Percentiles rank a stretch among this genome's conserved stretches.
Evolutionary conservation across 2,888 invertebrate genomes (phyloP).

Genomic region (Blastobasis adustella): DNA sequence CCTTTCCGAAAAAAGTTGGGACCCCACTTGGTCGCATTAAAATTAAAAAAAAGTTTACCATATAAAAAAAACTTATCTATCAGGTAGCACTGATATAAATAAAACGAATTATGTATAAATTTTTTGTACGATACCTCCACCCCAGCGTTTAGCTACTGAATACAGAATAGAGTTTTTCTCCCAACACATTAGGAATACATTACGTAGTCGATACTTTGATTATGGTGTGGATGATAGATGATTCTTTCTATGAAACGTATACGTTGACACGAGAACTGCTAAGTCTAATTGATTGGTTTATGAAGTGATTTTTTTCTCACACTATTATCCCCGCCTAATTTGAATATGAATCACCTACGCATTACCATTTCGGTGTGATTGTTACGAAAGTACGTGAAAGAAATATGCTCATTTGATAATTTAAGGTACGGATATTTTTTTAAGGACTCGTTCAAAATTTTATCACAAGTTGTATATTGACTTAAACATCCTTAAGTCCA

Average conservation of each 20-base stretch:
- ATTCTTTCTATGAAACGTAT: conserved; percentile 20
- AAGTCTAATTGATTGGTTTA: conserved; percentile 48
- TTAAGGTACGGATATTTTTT: too few relatives aligned
- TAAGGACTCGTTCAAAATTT: too few relatives aligned
- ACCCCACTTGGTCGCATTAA: too few relatives aligned
- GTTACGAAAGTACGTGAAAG: too few relatives aligned
- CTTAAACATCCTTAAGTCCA: too few relatives aligned
- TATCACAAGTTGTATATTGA: too few relatives aligned
- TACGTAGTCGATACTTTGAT: conserved; percentile 27
- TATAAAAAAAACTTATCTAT: too few relatives aligned
- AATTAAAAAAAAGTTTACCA: too few relatives aligned
- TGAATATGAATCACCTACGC: conserved; percentile 5
- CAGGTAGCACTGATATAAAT: too few relatives aligned
- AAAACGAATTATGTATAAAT: background rate
- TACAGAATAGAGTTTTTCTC: conserved; percentile 29
- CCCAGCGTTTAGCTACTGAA: conserved; percentile 24
- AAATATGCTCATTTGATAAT: too few relatives aligned
- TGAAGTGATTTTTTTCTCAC: conserved; percentile 26
- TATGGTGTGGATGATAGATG: conserved; percentile 40
- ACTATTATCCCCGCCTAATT: conserved; percentile 3
- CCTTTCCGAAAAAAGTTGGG: too few relatives aligned
- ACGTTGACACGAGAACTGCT: conserved; percentile 43
- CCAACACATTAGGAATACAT: conserved; percentile 31
- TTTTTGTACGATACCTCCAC: conserved; percentile 13
- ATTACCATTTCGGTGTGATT: too few relatives aligned